phyloP scores from a whole-genome alignment of 2,113 vertebrate genomes.

The Paratilapia polleni region DNA sequence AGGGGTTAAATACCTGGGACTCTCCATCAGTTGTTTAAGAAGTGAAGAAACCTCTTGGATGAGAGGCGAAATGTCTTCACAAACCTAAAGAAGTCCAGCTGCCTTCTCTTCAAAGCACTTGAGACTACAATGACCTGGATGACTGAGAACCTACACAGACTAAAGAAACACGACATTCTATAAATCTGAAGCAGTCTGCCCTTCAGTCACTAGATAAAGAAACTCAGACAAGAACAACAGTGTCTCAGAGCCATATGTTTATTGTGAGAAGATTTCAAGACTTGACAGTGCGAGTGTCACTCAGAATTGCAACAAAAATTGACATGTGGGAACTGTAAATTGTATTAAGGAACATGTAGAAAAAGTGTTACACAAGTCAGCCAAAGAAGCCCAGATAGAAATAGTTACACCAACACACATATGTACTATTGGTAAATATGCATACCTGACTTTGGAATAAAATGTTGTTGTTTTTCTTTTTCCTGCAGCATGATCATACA shows the following conservation, averaged over 20 bases:
- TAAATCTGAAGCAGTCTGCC: background rate
- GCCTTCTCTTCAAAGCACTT: no score
- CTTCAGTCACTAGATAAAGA: background rate
- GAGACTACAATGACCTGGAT: no score
- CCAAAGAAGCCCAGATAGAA: background rate
- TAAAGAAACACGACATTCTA: background rate
- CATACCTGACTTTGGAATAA: constrained; percentile 20
- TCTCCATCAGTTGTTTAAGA: no score
- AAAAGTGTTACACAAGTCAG: background rate
- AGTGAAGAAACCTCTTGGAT: no score
- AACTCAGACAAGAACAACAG: background rate
- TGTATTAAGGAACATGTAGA: background rate
- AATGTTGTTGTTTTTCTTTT: background rate
- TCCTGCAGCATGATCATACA: background rate
- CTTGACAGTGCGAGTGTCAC: background rate
- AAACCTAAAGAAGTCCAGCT: no score
- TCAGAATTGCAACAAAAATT: background rate
- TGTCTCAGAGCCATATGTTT: background rate
- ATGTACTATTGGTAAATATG: background rate
- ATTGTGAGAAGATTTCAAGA: background rate
- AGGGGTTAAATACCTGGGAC: no score
- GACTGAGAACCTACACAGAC: no score
- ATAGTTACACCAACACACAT: constrained; percentile 1
- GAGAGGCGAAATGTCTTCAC: no score
- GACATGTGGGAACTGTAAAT: background rate